phyloP scores from a whole-genome alignment of 2,888 invertebrate genomes.

The Galerucella calmariensis region DNA sequence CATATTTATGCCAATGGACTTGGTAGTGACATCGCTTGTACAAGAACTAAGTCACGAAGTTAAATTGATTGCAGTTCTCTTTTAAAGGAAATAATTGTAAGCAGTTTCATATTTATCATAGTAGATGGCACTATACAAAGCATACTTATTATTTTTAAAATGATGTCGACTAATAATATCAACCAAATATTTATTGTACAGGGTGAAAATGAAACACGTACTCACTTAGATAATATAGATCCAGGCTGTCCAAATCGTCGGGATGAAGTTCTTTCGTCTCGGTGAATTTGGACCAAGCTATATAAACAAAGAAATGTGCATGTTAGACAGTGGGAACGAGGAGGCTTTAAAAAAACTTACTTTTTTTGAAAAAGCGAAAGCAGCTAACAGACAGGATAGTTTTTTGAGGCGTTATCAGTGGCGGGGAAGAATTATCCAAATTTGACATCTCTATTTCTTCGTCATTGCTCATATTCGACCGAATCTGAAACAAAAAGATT shows the following conservation, averaged over 20 bases:
- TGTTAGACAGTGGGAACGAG: background rate
- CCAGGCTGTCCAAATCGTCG: constrained; percentile 56
- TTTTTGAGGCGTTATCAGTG: constrained; percentile 14
- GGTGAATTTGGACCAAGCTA: constrained; percentile 56
- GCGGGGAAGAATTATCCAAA: constrained; percentile 23
- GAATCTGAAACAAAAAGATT: constrained; percentile 10
- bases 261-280: constrained; percentile 49
- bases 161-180: no score
- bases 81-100: no score
- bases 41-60: no score
- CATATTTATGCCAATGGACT: no score
- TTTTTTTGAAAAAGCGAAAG: constrained; percentile 29
- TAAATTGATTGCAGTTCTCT: no score
- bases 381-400: constrained; percentile 6
- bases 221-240: constrained; percentile 47
- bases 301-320: constrained; percentile 4
- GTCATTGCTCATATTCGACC: constrained; percentile 5
- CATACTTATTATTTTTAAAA: no score
- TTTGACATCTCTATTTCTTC: constrained; percentile 37
- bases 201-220: background rate
- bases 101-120: no score
- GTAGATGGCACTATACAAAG: no score
- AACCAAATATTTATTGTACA: no score
- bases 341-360: constrained; percentile 11
- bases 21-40: no score